Evolutionary conservation across 2,797 vertebrate species (phyloP).

Genomic region (Fistularia commersonii): DNA sequence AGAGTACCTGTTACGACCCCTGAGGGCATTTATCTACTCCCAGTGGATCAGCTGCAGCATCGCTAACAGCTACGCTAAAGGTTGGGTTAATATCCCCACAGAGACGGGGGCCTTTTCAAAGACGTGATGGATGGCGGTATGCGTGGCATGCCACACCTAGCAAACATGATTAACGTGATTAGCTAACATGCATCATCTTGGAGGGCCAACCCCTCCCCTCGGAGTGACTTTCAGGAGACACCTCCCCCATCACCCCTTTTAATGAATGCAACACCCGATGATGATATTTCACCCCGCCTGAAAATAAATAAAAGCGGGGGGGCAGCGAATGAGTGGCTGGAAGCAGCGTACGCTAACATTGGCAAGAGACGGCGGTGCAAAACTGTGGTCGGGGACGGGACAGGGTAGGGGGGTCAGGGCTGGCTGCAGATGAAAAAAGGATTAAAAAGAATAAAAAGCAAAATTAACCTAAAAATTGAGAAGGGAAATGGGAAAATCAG

Average conservation of each 20-base stretch:
- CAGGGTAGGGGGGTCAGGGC: too few species aligned
- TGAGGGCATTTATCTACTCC: too few species aligned
- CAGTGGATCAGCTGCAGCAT: slow-evolving; percentile 30
- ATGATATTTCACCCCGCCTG: slow-evolving; percentile 25
- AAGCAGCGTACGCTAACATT: slow-evolving; percentile 31
- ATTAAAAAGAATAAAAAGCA: too few species aligned
- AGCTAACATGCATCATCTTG: slow-evolving; percentile 52
- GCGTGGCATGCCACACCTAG: slow-evolving; percentile 32
- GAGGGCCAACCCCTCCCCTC: slow-evolving; percentile 36
- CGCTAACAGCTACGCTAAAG: slow-evolving; percentile 40
- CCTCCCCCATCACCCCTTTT: not conserved
- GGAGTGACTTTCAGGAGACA: slow-evolving; percentile 49
- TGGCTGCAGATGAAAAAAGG: too few species aligned
- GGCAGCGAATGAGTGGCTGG: slow-evolving; percentile 33
- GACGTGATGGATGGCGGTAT: slow-evolving; percentile 46
- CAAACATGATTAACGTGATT: too few species aligned
- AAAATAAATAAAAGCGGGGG: slow-evolving; percentile 19
- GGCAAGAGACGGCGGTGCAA: slow-evolving; percentile 30
- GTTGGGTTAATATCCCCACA: slow-evolving; percentile 49
- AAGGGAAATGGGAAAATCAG: too few species aligned
- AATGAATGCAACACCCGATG: slow-evolving; percentile 40
- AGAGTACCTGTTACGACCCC: too few species aligned
- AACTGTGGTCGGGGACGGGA: slow-evolving; percentile 2
- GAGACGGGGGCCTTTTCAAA: slow-evolving; percentile 49
- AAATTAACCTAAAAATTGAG: too few species aligned